A percentile compares a stretch with the other conserved stretches of the same genome.
These are phyloP conservation scores for Choreutis nemorana DNA, from an alignment of 2,888 invertebrate genomes.

Conservation along the genomic window DNA sequence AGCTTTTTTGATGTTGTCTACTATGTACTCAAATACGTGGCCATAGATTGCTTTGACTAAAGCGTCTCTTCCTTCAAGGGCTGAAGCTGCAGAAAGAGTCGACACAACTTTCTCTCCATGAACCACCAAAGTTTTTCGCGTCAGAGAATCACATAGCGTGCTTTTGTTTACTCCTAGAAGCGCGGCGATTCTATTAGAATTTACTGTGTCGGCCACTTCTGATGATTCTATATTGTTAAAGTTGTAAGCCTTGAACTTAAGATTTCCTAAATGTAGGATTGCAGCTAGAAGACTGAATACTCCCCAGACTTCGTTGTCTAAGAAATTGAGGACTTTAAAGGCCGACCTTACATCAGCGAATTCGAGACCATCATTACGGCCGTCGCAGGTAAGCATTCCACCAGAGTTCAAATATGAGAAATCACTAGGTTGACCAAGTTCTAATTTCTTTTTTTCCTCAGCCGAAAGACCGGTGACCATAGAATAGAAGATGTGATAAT, in stretches of 20 bases:
- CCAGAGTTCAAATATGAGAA: constrained; percentile 87
- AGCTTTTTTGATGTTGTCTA: constrained; percentile 88
- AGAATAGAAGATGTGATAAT: constrained; percentile 96
- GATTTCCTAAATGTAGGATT: constrained; percentile 91
- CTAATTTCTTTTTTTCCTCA: constrained; percentile 81
- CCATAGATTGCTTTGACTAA: constrained; percentile 95
- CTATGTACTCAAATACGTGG: constrained; percentile 87
- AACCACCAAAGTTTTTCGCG: constrained; percentile 84
- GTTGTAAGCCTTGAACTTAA: constrained; percentile 79
- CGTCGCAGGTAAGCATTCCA: constrained; percentile 77
- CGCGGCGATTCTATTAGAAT: constrained; percentile 74
- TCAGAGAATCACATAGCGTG: constrained; percentile 80
- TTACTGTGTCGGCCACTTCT: constrained; percentile 77
- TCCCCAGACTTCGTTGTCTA: constrained; percentile 83
- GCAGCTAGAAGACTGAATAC: constrained; percentile 86
- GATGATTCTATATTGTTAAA: constrained; percentile 88
- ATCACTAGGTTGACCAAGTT: constrained; percentile 74
- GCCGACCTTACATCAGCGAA: constrained; percentile 90
- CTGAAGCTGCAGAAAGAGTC: constrained; percentile 76
- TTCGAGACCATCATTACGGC: constrained; percentile 84
- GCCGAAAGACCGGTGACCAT: constrained; percentile 82
- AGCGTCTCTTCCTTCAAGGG: constrained; percentile 88
- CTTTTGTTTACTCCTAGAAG: constrained; percentile 76
- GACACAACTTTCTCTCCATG: constrained; percentile 85
- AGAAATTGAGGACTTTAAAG: constrained; percentile 91